Conservation (phyloP, 2,888 invertebrate species). For the Colletes collaris region DNA sequence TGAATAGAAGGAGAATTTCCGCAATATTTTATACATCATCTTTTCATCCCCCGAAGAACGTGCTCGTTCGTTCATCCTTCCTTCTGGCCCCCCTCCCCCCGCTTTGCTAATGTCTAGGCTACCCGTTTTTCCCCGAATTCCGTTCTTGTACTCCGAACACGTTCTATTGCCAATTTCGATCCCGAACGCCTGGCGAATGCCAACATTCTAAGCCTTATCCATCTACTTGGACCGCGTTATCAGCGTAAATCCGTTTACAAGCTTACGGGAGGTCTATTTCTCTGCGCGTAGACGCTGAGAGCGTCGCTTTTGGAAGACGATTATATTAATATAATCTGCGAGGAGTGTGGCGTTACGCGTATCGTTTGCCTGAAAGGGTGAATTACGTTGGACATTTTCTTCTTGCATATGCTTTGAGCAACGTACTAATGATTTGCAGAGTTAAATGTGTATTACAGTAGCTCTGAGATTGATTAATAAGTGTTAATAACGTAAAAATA, state of each 20-base stretch:
- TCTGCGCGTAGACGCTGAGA: conserved; percentile 21
- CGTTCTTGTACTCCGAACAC: conserved; percentile 67
- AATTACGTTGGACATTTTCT: too few species aligned
- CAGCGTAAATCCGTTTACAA: conserved; percentile 69
- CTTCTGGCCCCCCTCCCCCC: neutral
- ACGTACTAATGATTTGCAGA: too few species aligned
- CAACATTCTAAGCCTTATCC: conserved; percentile 64
- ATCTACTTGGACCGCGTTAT: conserved; percentile 59
- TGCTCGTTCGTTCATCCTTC: conserved; percentile 52
- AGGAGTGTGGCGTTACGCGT: neutral
- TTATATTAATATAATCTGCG: conserved; percentile 27
- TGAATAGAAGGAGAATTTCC: conserved; percentile 44
- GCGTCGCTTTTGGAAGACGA: conserved; percentile 1
- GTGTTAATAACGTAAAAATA: too few species aligned
- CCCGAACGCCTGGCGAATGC: conserved; percentile 65
- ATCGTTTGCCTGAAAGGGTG: neutral
- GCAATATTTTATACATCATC: conserved; percentile 41
- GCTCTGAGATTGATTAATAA: too few species aligned
- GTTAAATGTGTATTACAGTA: too few species aligned
- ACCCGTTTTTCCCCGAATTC: conserved; percentile 62
- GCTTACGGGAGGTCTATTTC: conserved; percentile 46
- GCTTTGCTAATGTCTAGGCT: conserved; percentile 62
- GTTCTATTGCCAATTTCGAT: conserved; percentile 75
- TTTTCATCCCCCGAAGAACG: conserved; percentile 8
- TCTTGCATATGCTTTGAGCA: too few species aligned